Percentiles rank a stretch among this genome's conserved stretches.
Evolutionary conservation across 1,140 invertebrate species (phyloP).

Genomic region (Drosophila pachea): DNA sequence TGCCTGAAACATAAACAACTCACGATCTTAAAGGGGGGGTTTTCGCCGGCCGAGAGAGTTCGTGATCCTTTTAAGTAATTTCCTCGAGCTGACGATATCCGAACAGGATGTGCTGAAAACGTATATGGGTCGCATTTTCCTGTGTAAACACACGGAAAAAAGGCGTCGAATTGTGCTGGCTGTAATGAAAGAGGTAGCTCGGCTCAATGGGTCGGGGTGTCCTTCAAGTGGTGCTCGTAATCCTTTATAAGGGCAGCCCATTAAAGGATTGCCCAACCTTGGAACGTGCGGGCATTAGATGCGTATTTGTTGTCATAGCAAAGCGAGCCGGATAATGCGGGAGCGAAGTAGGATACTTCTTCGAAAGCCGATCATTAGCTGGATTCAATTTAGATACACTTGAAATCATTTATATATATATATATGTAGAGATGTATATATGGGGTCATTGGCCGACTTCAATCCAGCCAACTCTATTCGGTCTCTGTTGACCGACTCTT

Average conservation of each 20-base stretch:
- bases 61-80: slow-evolving; percentile 77
- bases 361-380: too few relatives aligned
- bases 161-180: slow-evolving; percentile 62
- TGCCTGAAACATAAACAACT: slow-evolving; percentile 76
- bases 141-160: slow-evolving; percentile 75
- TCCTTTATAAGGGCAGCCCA: slow-evolving; percentile 60
- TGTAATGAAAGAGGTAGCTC: slow-evolving; percentile 23
- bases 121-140: slow-evolving; percentile 63
- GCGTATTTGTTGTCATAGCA: slow-evolving; percentile 43
- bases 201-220: slow-evolving; percentile 30
- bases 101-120: slow-evolving; percentile 59
- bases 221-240: slow-evolving; percentile 54
- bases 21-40: slow-evolving; percentile 42
- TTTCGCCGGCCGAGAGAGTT: slow-evolving; percentile 38
- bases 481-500: background rate
- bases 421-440: too few relatives aligned
- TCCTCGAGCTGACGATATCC: slow-evolving; percentile 48
- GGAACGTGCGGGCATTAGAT: slow-evolving; percentile 66
- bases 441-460: background rate
- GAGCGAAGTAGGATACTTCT: background rate
- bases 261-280: slow-evolving; percentile 51
- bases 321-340: slow-evolving; percentile 51
- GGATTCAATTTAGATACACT: too few relatives aligned
- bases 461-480: background rate
- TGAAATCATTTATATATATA: too few relatives aligned